These are phyloP conservation scores for Sebastes nivosus DNA, from an alignment of 2,797 vertebrate genomes.

Conservation along the genomic window DNA sequence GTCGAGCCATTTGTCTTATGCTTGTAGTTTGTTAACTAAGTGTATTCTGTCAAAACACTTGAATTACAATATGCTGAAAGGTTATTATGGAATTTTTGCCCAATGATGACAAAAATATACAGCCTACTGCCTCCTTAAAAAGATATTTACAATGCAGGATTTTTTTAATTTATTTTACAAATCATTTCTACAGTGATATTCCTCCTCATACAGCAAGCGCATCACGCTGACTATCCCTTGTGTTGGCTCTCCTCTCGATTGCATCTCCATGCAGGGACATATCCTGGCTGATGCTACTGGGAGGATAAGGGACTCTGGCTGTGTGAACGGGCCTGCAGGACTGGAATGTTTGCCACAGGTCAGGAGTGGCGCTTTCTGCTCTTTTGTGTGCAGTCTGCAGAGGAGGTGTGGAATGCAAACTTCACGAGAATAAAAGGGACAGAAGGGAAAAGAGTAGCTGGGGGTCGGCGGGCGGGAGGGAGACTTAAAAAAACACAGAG, in stretches of 20 bases:
- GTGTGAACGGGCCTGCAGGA: constrained; percentile 51
- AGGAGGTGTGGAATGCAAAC: constrained; percentile 87
- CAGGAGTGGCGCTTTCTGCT: constrained; percentile 77
- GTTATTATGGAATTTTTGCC: no score
- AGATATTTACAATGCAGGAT: background rate
- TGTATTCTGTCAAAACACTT: no score
- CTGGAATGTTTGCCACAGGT: constrained; percentile 84
- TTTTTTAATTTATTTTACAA: background rate
- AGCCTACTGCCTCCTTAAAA: no score
- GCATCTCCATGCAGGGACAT: constrained; percentile 2
- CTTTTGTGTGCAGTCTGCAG: constrained; percentile 83
- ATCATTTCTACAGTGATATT: background rate
- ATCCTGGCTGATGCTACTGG: constrained; percentile 26
- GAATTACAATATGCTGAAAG: no score
- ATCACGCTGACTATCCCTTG: background rate
- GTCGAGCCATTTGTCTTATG: background rate
- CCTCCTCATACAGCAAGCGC: background rate
- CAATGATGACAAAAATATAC: no score
- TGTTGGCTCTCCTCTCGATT: background rate
- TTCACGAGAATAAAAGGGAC: constrained; percentile 74
- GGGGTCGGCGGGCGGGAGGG: constrained; percentile 36
- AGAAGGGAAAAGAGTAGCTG: constrained; percentile 46
- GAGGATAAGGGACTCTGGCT: constrained; percentile 44
- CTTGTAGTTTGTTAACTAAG: constrained; percentile 10
- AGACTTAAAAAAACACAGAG: constrained; percentile 15